Conservation (phyloP, 1,140 invertebrate genomes). For the Drosophila azteca region DNA sequence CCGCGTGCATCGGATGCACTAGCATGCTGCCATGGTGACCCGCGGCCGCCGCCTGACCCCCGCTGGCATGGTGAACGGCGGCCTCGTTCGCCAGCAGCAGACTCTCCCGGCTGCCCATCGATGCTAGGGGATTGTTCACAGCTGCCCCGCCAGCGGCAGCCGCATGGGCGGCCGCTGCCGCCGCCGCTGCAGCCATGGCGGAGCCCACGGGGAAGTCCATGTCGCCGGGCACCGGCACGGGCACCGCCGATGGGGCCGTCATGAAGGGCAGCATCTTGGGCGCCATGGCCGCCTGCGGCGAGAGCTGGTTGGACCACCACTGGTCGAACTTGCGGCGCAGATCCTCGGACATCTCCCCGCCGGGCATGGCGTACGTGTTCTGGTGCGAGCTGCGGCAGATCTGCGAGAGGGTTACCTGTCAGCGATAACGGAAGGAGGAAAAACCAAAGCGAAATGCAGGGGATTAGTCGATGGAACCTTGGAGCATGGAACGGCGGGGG, state of each 20-base stretch:
- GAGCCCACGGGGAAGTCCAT: conserved; percentile 84
- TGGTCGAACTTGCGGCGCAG: conserved; percentile 90
- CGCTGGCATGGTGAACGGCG: conserved; percentile 37
- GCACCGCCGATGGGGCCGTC: conserved; percentile 65
- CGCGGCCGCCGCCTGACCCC: conserved; percentile 51
- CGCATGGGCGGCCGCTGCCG: conserved; percentile 83
- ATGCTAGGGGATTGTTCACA: conserved; percentile 83
- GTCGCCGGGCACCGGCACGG: conserved; percentile 64
- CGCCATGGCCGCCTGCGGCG: conserved; percentile 84
- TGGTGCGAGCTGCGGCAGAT: conserved; percentile 88
- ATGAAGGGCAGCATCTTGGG: conserved; percentile 83
- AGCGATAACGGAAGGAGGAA: conserved; percentile 15
- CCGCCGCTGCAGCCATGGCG: conserved; percentile 79
- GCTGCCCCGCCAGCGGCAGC: conserved; percentile 85
- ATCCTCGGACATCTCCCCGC: conserved; percentile 90
- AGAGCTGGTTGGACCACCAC: conserved; percentile 88
- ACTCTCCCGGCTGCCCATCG: conserved; percentile 78
- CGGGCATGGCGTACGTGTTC: conserved; percentile 84
- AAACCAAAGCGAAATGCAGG: conserved; percentile 8
- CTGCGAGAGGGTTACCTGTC: conserved; percentile 90
- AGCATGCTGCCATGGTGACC: conserved; percentile 71
- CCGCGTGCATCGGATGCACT: conserved; percentile 88
- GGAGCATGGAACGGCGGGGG: conserved; percentile 3
- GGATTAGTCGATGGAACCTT: conserved; percentile 30
- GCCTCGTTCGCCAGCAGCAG: conserved; percentile 72